phyloP scores from a whole-genome alignment of 2,888 invertebrate species.

The Scelioninae gen. 2 region DNA sequence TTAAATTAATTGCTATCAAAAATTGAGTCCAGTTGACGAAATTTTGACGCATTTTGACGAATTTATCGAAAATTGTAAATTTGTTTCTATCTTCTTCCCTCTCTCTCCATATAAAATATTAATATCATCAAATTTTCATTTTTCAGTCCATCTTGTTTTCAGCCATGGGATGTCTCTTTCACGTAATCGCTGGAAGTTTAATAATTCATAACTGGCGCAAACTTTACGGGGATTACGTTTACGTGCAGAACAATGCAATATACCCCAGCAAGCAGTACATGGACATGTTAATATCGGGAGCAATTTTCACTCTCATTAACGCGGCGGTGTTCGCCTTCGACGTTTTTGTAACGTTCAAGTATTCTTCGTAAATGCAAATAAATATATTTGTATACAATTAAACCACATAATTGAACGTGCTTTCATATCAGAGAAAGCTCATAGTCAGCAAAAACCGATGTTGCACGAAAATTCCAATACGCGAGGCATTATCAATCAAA shows the following conservation, averaged over 20 bases:
- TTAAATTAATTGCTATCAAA: too few species aligned
- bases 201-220: slow-evolving; percentile 78
- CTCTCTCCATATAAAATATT: too few species aligned
- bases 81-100: too few species aligned
- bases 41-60: too few species aligned
- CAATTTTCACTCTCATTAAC: slow-evolving; percentile 80
- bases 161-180: slow-evolving; percentile 79
- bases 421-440: slow-evolving; percentile 35
- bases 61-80: too few species aligned
- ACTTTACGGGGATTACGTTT: slow-evolving; percentile 68
- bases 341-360: slow-evolving; percentile 79
- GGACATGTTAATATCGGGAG: slow-evolving; percentile 81
- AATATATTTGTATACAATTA: not conserved
- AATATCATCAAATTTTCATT: too few species aligned
- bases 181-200: slow-evolving; percentile 81
- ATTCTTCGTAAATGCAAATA: slow-evolving; percentile 61
- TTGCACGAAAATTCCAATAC: slow-evolving; percentile 12
- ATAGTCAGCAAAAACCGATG: slow-evolving; percentile 15
- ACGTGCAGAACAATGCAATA: slow-evolving; percentile 75
- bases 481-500: slow-evolving; percentile 21
- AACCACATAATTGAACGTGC: slow-evolving; percentile 12
- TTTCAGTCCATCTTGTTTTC: slow-evolving; percentile 79
- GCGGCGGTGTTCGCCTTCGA: slow-evolving; percentile 80
- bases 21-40: too few species aligned
- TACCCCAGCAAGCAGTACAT: slow-evolving; percentile 82